A percentile compares a stretch with the other conserved stretches of the same genome.
Evolutionary conservation across 2,797 vertebrate genomes (phyloP).

Genomic region (Cheirogaleus major): DNA sequence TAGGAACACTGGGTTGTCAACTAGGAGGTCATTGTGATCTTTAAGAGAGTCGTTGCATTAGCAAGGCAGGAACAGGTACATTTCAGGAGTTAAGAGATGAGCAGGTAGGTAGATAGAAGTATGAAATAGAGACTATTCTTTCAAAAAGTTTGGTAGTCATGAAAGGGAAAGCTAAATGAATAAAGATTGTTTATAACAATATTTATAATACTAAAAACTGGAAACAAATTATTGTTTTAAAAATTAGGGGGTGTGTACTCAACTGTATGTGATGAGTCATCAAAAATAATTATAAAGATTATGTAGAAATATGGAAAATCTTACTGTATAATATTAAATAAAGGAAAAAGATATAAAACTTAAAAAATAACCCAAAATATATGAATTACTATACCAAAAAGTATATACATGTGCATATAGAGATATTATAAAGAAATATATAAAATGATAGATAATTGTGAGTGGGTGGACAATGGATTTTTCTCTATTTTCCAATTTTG

Average conservation of each 20-base stretch:
- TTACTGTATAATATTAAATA: not conserved
- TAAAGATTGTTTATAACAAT: conserved; percentile 1
- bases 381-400: not conserved
- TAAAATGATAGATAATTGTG: not conserved
- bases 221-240: not conserved
- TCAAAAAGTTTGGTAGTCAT: not conserved
- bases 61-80: not conserved
- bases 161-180: not conserved
- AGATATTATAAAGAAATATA: not conserved
- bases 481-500: not conserved
- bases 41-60: not conserved
- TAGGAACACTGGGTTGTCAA: not conserved
- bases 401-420: not conserved
- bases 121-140: not conserved
- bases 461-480: not conserved
- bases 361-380: not conserved
- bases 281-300: conserved; percentile 10
- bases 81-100: not conserved
- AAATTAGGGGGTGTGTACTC: not conserved
- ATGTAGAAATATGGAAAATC: not conserved
- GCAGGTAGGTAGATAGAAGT: not conserved
- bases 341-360: not conserved
- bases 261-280: not conserved
- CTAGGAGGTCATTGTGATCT: not conserved
- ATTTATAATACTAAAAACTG: conserved; percentile 4